Conservation (phyloP, 2,113 vertebrate species). For the Ictalurus furcatus region DNA sequence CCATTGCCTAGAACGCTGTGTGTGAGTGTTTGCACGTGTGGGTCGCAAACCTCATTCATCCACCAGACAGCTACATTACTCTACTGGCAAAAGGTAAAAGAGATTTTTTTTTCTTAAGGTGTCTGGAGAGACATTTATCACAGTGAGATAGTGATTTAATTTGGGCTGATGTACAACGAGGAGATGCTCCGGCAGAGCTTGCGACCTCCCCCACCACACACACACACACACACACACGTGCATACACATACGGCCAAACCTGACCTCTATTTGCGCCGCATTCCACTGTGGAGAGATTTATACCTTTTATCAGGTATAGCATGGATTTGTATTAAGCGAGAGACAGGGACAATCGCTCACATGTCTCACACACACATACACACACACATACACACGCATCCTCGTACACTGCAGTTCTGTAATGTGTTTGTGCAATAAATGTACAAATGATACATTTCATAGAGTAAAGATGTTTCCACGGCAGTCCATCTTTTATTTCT, state of each 20-base stretch:
- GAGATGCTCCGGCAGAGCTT: slow-evolving; percentile 65
- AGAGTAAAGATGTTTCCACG: not conserved
- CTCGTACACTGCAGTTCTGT: not conserved
- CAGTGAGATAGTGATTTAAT: slow-evolving; percentile 79
- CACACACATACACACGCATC: too few relatives aligned
- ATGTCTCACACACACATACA: slow-evolving; percentile 13
- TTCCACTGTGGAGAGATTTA: slow-evolving; percentile 40
- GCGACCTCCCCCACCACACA: slow-evolving; percentile 59
- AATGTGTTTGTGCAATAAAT: not conserved
- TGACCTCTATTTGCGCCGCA: slow-evolving; percentile 48
- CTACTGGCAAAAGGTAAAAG: slow-evolving; percentile 67
- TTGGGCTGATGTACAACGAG: slow-evolving; percentile 74
- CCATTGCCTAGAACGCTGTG: not conserved
- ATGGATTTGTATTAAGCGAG: slow-evolving; percentile 10
- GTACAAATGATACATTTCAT: not conserved
- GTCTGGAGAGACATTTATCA: slow-evolving; percentile 62
- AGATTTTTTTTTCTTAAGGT: slow-evolving; percentile 52
- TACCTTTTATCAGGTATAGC: slow-evolving; percentile 42
- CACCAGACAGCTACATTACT: slow-evolving; percentile 79
- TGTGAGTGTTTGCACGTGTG: slow-evolving; percentile 37
- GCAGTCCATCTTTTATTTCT: not conserved
- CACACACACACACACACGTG: slow-evolving; percentile 42
- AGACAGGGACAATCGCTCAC: slow-evolving; percentile 35
- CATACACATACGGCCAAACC: slow-evolving; percentile 21
- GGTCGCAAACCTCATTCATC: slow-evolving; percentile 61